Evolutionary conservation across 2,797 vertebrate genomes (phyloP).

Genomic region (Centroberyx gerrardi): DNA sequence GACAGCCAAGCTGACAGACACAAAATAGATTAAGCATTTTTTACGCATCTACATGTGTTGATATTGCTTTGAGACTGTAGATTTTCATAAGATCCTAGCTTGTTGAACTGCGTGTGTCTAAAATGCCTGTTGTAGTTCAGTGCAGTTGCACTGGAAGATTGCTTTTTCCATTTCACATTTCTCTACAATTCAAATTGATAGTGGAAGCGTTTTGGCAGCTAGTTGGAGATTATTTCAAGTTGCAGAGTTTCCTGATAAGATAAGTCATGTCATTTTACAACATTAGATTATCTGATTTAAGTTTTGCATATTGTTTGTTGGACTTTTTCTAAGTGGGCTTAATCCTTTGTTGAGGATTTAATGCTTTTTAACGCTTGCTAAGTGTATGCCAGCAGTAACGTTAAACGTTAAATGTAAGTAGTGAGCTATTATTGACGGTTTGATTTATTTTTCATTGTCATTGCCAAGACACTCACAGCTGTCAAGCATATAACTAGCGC

Average conservation of each 20-base stretch:
- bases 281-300: too few relatives aligned
- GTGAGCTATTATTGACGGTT: constrained; percentile 9
- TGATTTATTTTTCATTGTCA: background rate
- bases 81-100: background rate
- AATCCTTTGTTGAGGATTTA: too few relatives aligned
- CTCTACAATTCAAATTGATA: background rate
- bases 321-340: too few relatives aligned
- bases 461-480: background rate
- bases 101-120: too few relatives aligned
- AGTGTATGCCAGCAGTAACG: background rate
- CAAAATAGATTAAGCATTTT: constrained; percentile 41
- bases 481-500: background rate
- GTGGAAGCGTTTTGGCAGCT: background rate
- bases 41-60: background rate
- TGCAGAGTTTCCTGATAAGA: background rate
- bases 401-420: background rate
- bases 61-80: background rate
- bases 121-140: too few relatives aligned
- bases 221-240: background rate
- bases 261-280: too few relatives aligned
- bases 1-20: constrained; percentile 22
- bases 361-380: too few relatives aligned
- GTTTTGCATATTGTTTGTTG: too few relatives aligned
- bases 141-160: too few relatives aligned
- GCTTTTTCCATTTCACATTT: too few relatives aligned